Percentiles rank a stretch among this genome's conserved stretches.
phyloP scores from a whole-genome alignment of 2,797 vertebrate genomes.

The Siniperca scherzeri region DNA sequence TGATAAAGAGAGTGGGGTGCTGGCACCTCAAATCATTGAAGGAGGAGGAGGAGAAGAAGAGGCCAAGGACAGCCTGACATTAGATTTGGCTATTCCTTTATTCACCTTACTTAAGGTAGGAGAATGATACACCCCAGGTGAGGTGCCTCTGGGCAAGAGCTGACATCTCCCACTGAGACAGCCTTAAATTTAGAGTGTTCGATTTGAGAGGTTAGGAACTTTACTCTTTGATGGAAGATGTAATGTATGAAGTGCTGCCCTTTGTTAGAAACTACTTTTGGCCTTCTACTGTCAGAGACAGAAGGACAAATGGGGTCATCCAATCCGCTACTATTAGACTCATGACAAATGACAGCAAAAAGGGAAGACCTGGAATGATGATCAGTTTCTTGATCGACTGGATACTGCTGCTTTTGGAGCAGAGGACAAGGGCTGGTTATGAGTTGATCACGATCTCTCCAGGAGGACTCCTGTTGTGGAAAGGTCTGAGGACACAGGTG shows the following conservation, averaged over 20 bases:
- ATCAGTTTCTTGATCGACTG: conserved; percentile 11
- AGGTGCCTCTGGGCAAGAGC: conserved; percentile 29
- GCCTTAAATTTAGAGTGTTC: conserved; percentile 36
- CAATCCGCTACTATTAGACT: conserved; percentile 24
- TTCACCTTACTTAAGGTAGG: conserved; percentile 15
- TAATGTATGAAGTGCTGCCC: conserved; percentile 52
- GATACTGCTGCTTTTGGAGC: background rate
- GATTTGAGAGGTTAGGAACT: conserved; percentile 38
- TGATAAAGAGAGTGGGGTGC: background rate
- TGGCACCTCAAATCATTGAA: background rate
- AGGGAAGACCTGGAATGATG: conserved; percentile 3
- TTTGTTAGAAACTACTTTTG: conserved; percentile 50
- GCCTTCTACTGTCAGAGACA: conserved; percentile 43
- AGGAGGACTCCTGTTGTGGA: background rate
- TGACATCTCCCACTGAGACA: conserved; percentile 39
- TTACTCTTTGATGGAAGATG: conserved; percentile 33
- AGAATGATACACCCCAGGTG: conserved; percentile 11
- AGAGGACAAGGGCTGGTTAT: background rate
- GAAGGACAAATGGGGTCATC: conserved; percentile 50
- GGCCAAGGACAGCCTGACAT: background rate
- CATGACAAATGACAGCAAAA: background rate
- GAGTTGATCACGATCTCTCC: background rate
- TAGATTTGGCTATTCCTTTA: background rate
- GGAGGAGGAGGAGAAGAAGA: background rate
- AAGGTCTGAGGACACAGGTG: background rate